A percentile compares a stretch with the other conserved stretches of the same genome.
phyloP scores from a whole-genome alignment of 1,140 invertebrate species.

The Neelides sp. region DNA sequence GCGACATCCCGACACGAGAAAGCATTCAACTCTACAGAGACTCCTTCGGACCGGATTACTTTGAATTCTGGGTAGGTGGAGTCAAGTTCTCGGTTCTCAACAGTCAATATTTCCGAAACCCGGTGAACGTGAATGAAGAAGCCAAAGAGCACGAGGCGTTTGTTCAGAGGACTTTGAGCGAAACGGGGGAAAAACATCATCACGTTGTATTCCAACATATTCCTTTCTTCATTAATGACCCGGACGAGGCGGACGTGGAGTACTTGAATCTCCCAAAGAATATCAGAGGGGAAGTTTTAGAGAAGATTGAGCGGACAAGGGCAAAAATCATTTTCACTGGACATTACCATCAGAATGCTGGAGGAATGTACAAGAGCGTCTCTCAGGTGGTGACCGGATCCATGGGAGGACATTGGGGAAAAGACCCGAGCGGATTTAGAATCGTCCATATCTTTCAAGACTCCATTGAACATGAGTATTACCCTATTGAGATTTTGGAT shows the following conservation, averaged over 20 bases:
- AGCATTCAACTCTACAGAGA: slow-evolving; percentile 36
- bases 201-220: slow-evolving; percentile 45
- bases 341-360: slow-evolving; percentile 46
- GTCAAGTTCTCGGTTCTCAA: slow-evolving; percentile 44
- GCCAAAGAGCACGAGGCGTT: slow-evolving; percentile 38
- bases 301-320: slow-evolving; percentile 37
- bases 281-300: slow-evolving; percentile 36
- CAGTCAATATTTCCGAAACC: slow-evolving; percentile 40
- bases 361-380: slow-evolving; percentile 38
- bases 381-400: slow-evolving; percentile 44
- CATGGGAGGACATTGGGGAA: slow-evolving; percentile 31
- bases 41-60: slow-evolving; percentile 46
- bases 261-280: slow-evolving; percentile 39
- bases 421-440: slow-evolving; percentile 39
- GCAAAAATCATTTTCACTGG: slow-evolving; percentile 43
- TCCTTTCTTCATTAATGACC: slow-evolving; percentile 40
- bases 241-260: slow-evolving; percentile 35
- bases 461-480: slow-evolving; percentile 36
- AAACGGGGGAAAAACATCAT: not conserved
- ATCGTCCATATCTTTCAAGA: slow-evolving; percentile 37
- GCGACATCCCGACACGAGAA: slow-evolving; percentile 39
- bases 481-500: not conserved
- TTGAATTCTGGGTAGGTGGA: slow-evolving; percentile 43
- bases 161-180: not conserved
- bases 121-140: slow-evolving; percentile 32